phyloP scores from a whole-genome alignment of 2,113 vertebrate species.

The Clarias batrachus region DNA sequence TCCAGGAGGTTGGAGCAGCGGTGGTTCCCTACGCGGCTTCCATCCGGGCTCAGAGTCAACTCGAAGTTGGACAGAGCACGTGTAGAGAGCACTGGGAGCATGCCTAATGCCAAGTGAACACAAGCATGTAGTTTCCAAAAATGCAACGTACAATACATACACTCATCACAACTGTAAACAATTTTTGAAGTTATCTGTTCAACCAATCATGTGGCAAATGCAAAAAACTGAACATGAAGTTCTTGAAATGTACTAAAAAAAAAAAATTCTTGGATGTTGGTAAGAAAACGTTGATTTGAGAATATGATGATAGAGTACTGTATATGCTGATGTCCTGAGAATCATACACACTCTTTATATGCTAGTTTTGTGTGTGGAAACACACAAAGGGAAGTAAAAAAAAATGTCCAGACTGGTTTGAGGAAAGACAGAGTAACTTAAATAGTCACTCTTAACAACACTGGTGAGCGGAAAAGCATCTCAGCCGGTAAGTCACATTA shows the following conservation, averaged over 20 bases:
- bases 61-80: constrained; percentile 90
- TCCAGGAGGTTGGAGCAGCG: constrained; percentile 92
- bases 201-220: too few relatives aligned
- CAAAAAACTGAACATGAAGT: too few relatives aligned
- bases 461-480: too few relatives aligned
- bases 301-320: too few relatives aligned
- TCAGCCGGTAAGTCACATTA: too few relatives aligned
- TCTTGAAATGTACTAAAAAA: background rate
- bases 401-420: background rate
- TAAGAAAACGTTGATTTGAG: too few relatives aligned
- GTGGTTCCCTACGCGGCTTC: constrained; percentile 87
- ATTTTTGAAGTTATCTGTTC: too few relatives aligned
- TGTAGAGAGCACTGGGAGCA: constrained; percentile 91
- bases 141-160: background rate
- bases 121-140: background rate
- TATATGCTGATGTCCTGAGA: too few relatives aligned
- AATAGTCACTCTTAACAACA: too few relatives aligned
- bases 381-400: background rate
- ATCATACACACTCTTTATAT: too few relatives aligned
- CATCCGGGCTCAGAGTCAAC: constrained; percentile 88
- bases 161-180: too few relatives aligned
- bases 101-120: constrained; percentile 68
- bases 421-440: background rate
- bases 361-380: background rate
- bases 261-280: background rate